Percentiles rank a stretch among this genome's conserved stretches.
phyloP scores from a whole-genome alignment of 2,888 invertebrate genomes.

The Papilio gigon region DNA sequence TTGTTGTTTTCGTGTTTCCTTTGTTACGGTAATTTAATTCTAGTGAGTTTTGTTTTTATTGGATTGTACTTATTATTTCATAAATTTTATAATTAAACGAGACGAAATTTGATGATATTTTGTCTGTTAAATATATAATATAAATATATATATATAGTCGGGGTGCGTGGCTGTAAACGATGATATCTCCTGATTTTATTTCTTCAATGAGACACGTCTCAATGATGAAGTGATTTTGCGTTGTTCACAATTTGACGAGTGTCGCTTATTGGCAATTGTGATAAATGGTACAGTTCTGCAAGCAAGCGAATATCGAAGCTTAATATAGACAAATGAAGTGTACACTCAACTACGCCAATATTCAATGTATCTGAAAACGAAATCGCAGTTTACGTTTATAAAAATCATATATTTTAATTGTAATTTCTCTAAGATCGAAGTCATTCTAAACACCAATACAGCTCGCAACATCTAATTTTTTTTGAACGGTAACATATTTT shows the following conservation, averaged over 20 bases:
- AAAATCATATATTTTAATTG: no score
- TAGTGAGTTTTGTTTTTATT: background rate
- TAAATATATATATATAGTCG: no score
- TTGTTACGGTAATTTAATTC: conserved; percentile 7
- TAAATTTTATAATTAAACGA: no score
- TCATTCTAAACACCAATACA: no score
- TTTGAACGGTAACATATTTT: no score
- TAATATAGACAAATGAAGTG: background rate
- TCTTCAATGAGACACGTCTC: background rate
- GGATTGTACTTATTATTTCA: no score
- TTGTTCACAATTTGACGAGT: background rate
- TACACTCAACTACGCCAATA: background rate
- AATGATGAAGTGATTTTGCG: background rate
- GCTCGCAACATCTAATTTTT: no score
- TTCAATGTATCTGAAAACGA: no score
- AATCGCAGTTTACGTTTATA: no score
- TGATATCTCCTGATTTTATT: background rate
- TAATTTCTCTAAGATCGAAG: no score
- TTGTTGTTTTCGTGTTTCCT: conserved; percentile 7
- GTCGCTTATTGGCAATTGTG: background rate
- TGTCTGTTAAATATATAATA: no score
- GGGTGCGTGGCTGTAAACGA: background rate
- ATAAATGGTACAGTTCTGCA: background rate
- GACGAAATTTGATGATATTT: no score
- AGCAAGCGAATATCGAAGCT: background rate